These are phyloP conservation scores for Whitmania pigra DNA, from an alignment of 1,140 invertebrate species.

Conservation along the genomic window DNA sequence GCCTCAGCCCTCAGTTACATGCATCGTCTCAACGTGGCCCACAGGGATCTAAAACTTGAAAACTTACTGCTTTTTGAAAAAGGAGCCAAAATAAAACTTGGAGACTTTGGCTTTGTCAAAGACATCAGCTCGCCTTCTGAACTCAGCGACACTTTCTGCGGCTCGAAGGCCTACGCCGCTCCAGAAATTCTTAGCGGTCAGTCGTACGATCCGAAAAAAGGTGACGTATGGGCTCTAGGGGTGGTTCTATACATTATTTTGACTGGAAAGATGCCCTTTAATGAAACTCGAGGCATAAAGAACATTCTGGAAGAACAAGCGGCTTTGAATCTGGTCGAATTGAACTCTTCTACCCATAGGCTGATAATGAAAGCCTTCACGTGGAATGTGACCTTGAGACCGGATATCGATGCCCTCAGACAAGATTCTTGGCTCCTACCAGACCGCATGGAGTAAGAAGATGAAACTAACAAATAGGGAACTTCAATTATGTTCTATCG, in stretches of 20 bases:
- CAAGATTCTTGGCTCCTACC: constrained; percentile 1
- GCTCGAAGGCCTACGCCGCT: constrained; percentile 56
- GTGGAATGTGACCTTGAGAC: constrained; percentile 8
- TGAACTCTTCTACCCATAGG: neutral
- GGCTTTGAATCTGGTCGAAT: constrained; percentile 28
- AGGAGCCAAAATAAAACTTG: constrained; percentile 47
- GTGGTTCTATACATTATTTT: constrained; percentile 42
- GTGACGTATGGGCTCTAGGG: constrained; percentile 42
- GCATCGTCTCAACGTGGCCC: constrained; percentile 70
- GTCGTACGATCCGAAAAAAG: constrained; percentile 39
- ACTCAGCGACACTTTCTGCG: constrained; percentile 54
- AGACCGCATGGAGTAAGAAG: too few species aligned
- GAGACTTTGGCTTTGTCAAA: constrained; percentile 69
- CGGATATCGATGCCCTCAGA: neutral
- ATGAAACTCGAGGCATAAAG: constrained; percentile 37
- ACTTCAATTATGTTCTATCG: too few species aligned
- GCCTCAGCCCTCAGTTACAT: constrained; percentile 52
- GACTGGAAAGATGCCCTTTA: constrained; percentile 42
- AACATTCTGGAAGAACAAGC: constrained; percentile 37
- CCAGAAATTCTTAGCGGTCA: constrained; percentile 54
- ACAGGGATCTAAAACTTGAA: constrained; percentile 73
- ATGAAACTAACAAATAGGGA: too few species aligned
- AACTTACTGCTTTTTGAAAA: constrained; percentile 68
- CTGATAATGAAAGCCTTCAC: constrained; percentile 4
- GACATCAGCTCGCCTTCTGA: constrained; percentile 27